Evolutionary conservation across 1,140 invertebrate species (phyloP).

Genomic region (Dendroctonus ponderosae): DNA sequence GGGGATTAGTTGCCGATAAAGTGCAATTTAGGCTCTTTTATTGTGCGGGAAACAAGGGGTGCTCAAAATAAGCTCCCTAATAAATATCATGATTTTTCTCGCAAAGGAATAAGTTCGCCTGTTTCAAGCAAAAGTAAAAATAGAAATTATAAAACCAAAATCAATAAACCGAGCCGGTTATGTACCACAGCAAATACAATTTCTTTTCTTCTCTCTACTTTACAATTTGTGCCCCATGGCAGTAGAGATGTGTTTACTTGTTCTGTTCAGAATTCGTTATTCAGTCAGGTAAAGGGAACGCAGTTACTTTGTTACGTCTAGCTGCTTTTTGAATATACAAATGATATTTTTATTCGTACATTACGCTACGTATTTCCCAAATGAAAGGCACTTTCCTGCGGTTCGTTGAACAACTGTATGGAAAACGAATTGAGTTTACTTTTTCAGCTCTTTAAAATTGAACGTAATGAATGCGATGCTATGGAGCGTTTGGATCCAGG

Average conservation of each 20-base stretch:
- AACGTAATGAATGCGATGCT: too few relatives aligned
- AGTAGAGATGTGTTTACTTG: slow-evolving; percentile 1
- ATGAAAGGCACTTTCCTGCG: neutral
- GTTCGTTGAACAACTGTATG: neutral
- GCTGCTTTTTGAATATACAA: slow-evolving; percentile 3
- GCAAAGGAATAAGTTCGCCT: too few relatives aligned
- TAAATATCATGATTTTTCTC: too few relatives aligned
- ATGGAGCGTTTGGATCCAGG: too few relatives aligned
- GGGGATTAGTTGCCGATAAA: too few relatives aligned
- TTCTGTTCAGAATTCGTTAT: slow-evolving; percentile 9
- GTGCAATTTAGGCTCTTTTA: too few relatives aligned
- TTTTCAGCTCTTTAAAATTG: neutral
- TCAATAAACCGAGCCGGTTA: too few relatives aligned
- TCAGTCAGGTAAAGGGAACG: slow-evolving; percentile 7
- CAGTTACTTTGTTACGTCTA: slow-evolving; percentile 5
- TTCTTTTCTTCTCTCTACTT: neutral
- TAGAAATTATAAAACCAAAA: too few relatives aligned
- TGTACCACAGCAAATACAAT: too few relatives aligned
- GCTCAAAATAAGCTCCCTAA: too few relatives aligned
- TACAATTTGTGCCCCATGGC: slow-evolving; percentile 3
- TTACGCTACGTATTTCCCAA: neutral
- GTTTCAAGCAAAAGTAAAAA: too few relatives aligned
- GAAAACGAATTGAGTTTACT: slow-evolving; percentile 1
- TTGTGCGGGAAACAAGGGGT: too few relatives aligned
- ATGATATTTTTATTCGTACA: slow-evolving; percentile 3